Evolutionary conservation across 2,888 invertebrate genomes (phyloP).

Genomic region (Scelioninae gen. 1): DNA sequence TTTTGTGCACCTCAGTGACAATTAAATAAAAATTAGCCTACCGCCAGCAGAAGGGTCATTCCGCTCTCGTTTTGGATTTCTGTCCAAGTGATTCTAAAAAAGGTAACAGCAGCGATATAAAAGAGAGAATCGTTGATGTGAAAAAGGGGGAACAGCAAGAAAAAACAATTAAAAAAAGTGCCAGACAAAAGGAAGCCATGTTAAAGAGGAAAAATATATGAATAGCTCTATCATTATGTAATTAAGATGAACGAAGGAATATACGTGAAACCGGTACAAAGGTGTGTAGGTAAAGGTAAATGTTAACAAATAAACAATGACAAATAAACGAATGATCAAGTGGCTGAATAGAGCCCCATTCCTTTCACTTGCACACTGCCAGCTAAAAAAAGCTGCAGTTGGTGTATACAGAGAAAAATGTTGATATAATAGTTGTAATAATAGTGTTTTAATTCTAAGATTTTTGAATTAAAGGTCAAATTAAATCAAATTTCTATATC

Average conservation of each 20-base stretch:
- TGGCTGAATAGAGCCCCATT: constrained; percentile 70
- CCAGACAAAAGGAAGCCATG: constrained; percentile 52
- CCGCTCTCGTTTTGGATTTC: constrained; percentile 59
- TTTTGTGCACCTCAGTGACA: constrained; percentile 66
- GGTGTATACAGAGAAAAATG: too few species aligned
- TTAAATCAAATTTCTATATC: too few species aligned
- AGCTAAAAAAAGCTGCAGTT: constrained; percentile 19
- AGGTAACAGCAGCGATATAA: constrained; percentile 63
- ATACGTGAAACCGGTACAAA: constrained; percentile 74
- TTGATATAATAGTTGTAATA: too few species aligned
- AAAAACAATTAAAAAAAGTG: constrained; percentile 21
- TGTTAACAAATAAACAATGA: constrained; percentile 75
- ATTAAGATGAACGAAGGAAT: constrained; percentile 79
- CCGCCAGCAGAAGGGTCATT: constrained; percentile 44
- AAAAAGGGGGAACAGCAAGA: constrained; percentile 34
- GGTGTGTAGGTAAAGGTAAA: constrained; percentile 73
- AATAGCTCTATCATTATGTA: constrained; percentile 81
- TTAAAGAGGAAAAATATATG: constrained; percentile 71
- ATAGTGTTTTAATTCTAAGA: too few species aligned
- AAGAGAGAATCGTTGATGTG: constrained; percentile 48
- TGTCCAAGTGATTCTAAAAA: constrained; percentile 67
- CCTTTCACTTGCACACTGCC: constrained; percentile 58
- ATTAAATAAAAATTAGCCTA: constrained; percentile 80
- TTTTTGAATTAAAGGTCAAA: too few species aligned
- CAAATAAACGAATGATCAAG: constrained; percentile 79